These are phyloP conservation scores for Gymnopithys bicolor DNA, from an alignment of 2,797 vertebrate species.

Conservation along the genomic window DNA sequence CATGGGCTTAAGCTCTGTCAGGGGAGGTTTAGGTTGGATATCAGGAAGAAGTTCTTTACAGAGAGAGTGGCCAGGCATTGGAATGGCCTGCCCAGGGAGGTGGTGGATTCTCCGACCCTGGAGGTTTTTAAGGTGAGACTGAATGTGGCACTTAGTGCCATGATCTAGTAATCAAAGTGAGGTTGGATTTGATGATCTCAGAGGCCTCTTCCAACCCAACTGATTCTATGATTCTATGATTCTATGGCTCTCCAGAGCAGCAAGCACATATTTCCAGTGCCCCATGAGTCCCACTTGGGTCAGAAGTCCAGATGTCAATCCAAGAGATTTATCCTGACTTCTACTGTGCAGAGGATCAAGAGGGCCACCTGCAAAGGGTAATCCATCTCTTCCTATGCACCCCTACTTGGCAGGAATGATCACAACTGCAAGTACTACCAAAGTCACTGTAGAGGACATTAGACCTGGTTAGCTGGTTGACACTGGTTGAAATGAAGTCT, in stretches of 20 bases:
- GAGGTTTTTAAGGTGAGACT: too few species aligned
- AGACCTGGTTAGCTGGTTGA: neutral
- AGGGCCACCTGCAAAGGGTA: neutral
- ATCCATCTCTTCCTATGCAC: neutral
- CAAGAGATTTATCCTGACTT: neutral
- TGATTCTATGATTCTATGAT: too few species aligned
- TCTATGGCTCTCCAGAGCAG: neutral
- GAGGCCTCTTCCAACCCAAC: too few species aligned
- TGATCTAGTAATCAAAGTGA: too few species aligned
- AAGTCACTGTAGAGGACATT: accelerated
- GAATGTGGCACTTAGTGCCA: too few species aligned
- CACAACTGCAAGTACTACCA: neutral
- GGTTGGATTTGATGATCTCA: too few species aligned
- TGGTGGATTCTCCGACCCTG: too few species aligned
- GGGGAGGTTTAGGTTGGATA: too few species aligned
- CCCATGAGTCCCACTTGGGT: accelerated
- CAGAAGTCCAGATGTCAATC: neutral
- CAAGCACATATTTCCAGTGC: accelerated
- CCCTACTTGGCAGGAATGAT: neutral
- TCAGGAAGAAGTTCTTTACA: too few species aligned
- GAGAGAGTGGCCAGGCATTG: too few species aligned
- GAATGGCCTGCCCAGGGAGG: too few species aligned
- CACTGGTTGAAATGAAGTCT: neutral
- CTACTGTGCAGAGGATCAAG: neutral
- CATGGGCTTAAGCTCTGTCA: too few species aligned